These are phyloP conservation scores for Nipponia nippon DNA, from an alignment of 2,113 vertebrate genomes.

Conservation along the genomic window DNA sequence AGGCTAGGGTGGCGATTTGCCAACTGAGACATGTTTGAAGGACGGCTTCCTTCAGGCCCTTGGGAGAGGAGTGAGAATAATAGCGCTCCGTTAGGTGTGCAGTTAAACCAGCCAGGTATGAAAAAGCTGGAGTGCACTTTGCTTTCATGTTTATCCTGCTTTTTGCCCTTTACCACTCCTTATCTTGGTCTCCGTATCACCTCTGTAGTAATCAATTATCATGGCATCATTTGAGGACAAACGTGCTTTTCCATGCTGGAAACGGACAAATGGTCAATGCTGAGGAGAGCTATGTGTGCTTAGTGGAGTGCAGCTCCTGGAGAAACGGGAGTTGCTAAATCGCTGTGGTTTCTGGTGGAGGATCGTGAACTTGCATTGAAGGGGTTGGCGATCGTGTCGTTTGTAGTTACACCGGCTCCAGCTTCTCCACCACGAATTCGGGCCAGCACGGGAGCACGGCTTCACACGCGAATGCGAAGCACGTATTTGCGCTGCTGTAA, in stretches of 20 bases:
- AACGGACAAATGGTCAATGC: rapidly evolving
- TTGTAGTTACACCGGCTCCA: background rate
- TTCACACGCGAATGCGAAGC: background rate
- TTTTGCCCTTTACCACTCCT: background rate
- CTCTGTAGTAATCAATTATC: background rate
- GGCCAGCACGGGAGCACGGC: background rate
- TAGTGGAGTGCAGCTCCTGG: background rate
- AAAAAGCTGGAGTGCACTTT: background rate
- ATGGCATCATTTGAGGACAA: background rate
- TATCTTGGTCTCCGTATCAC: background rate
- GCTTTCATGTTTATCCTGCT: background rate
- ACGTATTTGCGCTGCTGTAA: rapidly evolving
- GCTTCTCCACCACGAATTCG: background rate
- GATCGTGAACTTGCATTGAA: background rate
- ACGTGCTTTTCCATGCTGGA: background rate
- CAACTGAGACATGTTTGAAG: background rate
- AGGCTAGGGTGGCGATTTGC: background rate
- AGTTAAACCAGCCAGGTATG: background rate
- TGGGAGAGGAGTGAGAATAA: background rate
- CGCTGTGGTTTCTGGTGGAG: background rate
- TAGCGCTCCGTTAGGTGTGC: background rate
- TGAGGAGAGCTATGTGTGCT: background rate
- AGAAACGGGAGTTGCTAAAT: background rate
- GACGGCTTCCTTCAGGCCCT: background rate
- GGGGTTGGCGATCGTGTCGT: background rate